Percentiles rank a stretch among this genome's conserved stretches.
Evolutionary conservation across 1,140 invertebrate genomes (phyloP).

Genomic region (Solenopsis fugax): DNA sequence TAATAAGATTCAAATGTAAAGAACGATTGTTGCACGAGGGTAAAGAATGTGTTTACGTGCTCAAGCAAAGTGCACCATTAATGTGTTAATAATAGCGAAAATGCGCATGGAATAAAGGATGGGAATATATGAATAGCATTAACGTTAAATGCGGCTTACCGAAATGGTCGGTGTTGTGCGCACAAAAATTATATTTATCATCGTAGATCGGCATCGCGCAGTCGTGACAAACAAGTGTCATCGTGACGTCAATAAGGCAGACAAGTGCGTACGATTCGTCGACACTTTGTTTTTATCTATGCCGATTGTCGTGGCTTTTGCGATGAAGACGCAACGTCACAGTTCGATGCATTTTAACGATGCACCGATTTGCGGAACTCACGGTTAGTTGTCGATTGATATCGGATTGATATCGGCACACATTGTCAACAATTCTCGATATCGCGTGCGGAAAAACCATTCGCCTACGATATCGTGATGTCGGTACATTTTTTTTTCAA

Average conservation of each 20-base stretch:
- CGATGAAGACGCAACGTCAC: slow-evolving; percentile 13
- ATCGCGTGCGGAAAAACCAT: not conserved
- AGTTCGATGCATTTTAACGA: slow-evolving; percentile 30
- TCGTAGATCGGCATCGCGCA: slow-evolving; percentile 56
- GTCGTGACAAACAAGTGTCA: slow-evolving; percentile 73
- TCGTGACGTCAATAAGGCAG: slow-evolving; percentile 71
- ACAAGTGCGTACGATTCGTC: slow-evolving; percentile 50
- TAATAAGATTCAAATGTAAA: slow-evolving; percentile 21
- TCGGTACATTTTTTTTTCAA: not conserved
- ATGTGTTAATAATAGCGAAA: slow-evolving; percentile 5
- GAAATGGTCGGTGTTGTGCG: slow-evolving; percentile 21
- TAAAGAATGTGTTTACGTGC: not conserved
- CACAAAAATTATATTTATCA: slow-evolving; percentile 68
- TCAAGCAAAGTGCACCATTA: slow-evolving; percentile 5
- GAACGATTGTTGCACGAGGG: not conserved
- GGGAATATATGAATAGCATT: slow-evolving; percentile 41
- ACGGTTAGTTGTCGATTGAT: slow-evolving; percentile 5
- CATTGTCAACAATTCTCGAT: slow-evolving; percentile 13
- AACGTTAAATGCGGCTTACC: not conserved
- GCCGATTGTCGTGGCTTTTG: slow-evolving; percentile 14
- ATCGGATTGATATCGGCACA: not conserved
- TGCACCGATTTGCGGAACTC: not conserved
- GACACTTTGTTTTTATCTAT: slow-evolving; percentile 50
- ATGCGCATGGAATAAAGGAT: not conserved
- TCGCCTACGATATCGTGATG: not conserved